These are phyloP conservation scores for Pampusana beccarii DNA, from an alignment of 2,113 vertebrate genomes.

Conservation along the genomic window DNA sequence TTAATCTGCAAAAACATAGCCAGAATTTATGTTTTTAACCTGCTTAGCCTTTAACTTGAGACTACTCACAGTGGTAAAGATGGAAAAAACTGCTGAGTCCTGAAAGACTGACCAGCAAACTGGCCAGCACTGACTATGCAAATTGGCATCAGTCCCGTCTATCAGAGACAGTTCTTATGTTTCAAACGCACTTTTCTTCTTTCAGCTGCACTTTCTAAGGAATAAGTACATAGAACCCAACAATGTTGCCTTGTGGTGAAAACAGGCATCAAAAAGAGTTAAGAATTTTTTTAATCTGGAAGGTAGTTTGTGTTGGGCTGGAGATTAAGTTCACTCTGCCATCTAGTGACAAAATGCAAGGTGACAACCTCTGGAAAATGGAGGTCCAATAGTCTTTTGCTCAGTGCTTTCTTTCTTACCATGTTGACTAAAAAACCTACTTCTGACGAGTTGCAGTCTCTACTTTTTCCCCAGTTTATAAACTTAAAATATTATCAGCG, in stretches of 20 bases:
- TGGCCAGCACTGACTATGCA: neutral
- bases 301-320: neutral
- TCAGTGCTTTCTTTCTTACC: neutral
- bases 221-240: neutral
- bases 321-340: neutral
- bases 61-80: neutral
- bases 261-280: neutral
- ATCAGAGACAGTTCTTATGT: neutral
- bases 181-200: neutral
- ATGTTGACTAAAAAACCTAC: neutral
- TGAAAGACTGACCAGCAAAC: neutral
- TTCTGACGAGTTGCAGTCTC: neutral
- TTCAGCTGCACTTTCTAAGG: neutral
- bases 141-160: neutral
- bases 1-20: neutral
- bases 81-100: neutral
- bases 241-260: neutral
- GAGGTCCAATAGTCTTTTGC: neutral
- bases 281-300: fast-evolving
- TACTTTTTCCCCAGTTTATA: neutral
- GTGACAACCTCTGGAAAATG: neutral
- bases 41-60: neutral
- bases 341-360: neutral
- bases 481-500: neutral
- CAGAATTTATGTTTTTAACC: neutral